These are phyloP conservation scores for Puntigrus tetrazona DNA, from an alignment of 2,113 vertebrate genomes.

Conservation along the genomic window DNA sequence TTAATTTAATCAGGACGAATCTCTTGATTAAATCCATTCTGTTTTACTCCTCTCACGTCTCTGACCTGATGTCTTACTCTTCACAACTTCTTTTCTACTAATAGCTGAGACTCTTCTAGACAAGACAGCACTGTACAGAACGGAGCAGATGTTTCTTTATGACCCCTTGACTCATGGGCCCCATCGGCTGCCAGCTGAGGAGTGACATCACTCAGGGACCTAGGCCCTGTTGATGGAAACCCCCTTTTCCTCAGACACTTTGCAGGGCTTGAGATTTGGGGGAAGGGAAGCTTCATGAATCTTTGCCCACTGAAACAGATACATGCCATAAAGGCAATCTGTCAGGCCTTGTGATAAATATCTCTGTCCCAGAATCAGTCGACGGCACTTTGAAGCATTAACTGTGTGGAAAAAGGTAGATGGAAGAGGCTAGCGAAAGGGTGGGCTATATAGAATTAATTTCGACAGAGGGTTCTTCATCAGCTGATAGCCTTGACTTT, in stretches of 20 bases:
- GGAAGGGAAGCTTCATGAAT: conserved; percentile 37
- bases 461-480: conserved; percentile 9
- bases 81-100: not conserved
- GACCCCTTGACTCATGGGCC: conserved; percentile 27
- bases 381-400: conserved; percentile 8
- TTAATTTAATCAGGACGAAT: not conserved
- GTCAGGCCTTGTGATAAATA: conserved; percentile 38
- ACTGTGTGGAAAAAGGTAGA: conserved; percentile 18
- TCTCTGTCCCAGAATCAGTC: conserved; percentile 19
- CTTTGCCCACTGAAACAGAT: conserved; percentile 43
- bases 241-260: conserved; percentile 39
- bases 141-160: conserved; percentile 53
- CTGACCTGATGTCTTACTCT: conserved; percentile 7
- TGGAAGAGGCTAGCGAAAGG: conserved; percentile 10
- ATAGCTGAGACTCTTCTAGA: not conserved
- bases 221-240: conserved; percentile 33
- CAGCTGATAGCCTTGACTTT: conserved; percentile 34
- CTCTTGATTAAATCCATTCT: not conserved
- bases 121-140: conserved; percentile 26
- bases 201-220: conserved; percentile 49
- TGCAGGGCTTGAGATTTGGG: conserved; percentile 29
- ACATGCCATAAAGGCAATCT: conserved; percentile 39
- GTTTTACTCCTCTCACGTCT: not conserved
- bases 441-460: conserved; percentile 8
- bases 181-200: conserved; percentile 24